A percentile compares a stretch with the other conserved stretches of the same genome.
phyloP scores from a whole-genome alignment of 37 sponge, comb jelly and placozoan genomes.

The Aphrocallistes beatrix region DNA sequence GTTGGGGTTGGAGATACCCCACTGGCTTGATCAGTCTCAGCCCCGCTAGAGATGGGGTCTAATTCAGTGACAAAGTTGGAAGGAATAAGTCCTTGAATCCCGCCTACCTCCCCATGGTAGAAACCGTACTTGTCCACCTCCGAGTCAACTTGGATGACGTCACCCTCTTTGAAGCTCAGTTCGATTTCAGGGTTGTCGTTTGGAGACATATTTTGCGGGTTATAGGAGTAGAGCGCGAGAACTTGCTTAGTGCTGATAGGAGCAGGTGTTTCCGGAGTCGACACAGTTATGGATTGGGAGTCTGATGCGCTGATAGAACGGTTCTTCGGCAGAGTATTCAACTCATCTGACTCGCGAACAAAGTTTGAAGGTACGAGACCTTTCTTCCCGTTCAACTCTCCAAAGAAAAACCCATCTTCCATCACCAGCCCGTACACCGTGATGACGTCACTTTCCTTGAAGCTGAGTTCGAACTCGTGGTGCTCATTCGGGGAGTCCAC shows the following conservation, averaged over 20 bases:
- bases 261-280: neutral
- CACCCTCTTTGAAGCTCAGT: slow-evolving; percentile 24
- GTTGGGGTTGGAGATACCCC: neutral
- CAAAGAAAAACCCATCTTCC: slow-evolving; percentile 41
- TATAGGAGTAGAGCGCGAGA: slow-evolving; percentile 18
- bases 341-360: slow-evolving; percentile 11
- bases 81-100: neutral
- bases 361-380: slow-evolving; percentile 58
- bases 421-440: slow-evolving; percentile 45
- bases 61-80: slow-evolving; percentile 6
- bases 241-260: neutral
- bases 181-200: slow-evolving; percentile 24
- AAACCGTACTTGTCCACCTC: slow-evolving; percentile 22
- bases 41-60: neutral
- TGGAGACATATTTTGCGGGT: slow-evolving; percentile 25
- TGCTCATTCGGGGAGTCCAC: slow-evolving; percentile 38
- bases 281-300: neutral
- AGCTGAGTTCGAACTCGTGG: slow-evolving; percentile 33
- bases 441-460: slow-evolving; percentile 35
- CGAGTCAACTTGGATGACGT: neutral
- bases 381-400: slow-evolving; percentile 24
- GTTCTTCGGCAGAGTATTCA: neutral
- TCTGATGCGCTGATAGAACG: neutral
- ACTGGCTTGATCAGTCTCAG: neutral
- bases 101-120: neutral